Evolutionary conservation across 2,888 invertebrate species (phyloP), one percentile per base, ranked within the genome.

Genomic region (Acheta domesticus): DNA sequence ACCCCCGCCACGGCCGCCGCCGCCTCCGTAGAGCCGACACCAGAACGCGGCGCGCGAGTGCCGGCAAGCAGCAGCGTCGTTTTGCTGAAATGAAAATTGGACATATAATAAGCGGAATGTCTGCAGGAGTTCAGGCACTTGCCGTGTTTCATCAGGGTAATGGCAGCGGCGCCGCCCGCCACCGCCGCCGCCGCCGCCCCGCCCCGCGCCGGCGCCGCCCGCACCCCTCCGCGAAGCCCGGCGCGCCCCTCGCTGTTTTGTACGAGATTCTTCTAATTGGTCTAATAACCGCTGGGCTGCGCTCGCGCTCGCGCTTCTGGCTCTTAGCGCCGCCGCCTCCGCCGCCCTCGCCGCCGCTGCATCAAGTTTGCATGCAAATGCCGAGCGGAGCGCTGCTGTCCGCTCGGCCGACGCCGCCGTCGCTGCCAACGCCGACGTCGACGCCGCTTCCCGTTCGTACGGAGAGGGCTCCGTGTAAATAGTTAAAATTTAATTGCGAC

Each of bases 191-290:
- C 21, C 20, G 2, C 75, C 75, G 12, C n/a, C 75, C 21, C 75
- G 3, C 1, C 23, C 75, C 21, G 12, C 23, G 16, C 3, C 75
- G n/a, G 20, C 23, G 12, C n/a, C 14, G 12, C 75, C 19, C 21
- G n/a, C 19, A 0, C 75, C 20, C 75, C 36, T 23, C 20, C 75
- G 20, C 19, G 21, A 36, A 8, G 14, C 75, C n/a, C 19, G 21
- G 14, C n/a, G 16, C 21, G 21, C 75, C n/a, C 20, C 21, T 20
- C 75, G 21, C 75, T 75, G 75, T 75, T 75, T 75, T 75, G 75
- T 75, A 21, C 21, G 75, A 75, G 75, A 75, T 75, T 75, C 75
- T 75, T 75, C 75, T 75, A 75, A 75, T 75, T 75, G 75, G 75
- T 20, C 75, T 75, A 75, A 75, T 75, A 75, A 75, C 75, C 75